Conservation (phyloP, 35 echinoderm and acorn worm genomes). For the Apostichopus californicus region DNA sequence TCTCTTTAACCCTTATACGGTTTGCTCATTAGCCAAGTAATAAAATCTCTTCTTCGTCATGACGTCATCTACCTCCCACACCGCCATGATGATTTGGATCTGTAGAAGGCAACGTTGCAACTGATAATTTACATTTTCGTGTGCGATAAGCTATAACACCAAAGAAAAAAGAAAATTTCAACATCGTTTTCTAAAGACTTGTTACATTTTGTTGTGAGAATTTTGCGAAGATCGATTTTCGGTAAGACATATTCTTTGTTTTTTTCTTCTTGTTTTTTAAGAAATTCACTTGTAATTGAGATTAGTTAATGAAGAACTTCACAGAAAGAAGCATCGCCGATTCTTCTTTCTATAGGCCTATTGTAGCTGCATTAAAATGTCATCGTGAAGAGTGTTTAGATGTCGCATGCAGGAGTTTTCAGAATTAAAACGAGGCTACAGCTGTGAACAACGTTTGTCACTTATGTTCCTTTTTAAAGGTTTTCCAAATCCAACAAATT, state of each 20-base stretch:
- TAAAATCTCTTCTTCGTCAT: not conserved
- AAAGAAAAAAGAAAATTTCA: not conserved
- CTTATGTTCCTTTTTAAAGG: not conserved
- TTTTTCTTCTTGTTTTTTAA: too few species aligned
- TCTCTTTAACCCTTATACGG: constrained; percentile 26
- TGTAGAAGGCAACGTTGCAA: constrained; percentile 17
- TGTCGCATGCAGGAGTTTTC: not conserved
- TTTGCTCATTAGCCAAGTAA: constrained; percentile 46
- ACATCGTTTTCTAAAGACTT: not conserved
- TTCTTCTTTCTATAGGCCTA: too few species aligned
- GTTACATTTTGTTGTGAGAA: not conserved
- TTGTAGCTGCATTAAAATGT: not conserved
- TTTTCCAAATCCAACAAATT: too few species aligned
- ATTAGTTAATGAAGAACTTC: not conserved
- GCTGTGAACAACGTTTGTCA: not conserved
- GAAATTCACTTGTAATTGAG: not conserved
- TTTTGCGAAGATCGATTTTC: not conserved
- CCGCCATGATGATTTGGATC: constrained; percentile 32
- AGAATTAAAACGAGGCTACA: not conserved
- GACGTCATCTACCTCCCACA: constrained; percentile 21
- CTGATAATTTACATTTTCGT: not conserved
- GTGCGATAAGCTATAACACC: not conserved
- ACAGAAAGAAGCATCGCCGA: too few species aligned
- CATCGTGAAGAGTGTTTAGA: not conserved
- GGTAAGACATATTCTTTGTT: not conserved